Evolutionary conservation across 2,888 invertebrate genomes (phyloP), one percentile per base, ranked within the genome.

Genomic region (Callimorpha dominula): DNA sequence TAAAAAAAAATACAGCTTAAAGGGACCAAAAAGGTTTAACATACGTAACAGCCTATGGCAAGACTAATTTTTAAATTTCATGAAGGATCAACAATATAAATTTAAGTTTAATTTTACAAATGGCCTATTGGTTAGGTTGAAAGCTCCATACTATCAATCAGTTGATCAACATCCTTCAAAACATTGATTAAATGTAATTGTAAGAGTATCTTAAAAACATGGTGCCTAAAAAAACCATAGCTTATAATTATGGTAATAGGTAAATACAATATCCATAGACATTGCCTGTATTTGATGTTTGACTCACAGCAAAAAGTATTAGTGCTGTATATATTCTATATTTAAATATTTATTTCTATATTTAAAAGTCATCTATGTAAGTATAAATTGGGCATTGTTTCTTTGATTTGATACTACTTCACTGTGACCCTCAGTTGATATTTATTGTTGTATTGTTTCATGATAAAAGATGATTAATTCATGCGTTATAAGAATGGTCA

Each of bases 361-460:
- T 31, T 31, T 31, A 31, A 31, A 31, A 82, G 73, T 72, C 75
- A 76, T 72, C 80, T 66, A 65, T 68, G 64, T 68, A 73, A 31
- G 31, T 31, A 31, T 73, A 73, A 81, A 79, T 78, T 80, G 76
- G 80, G 78, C 78, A 79, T 80, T 81, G 78, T 78, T 74, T 77
- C 72, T 78, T 79, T 68, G 54, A 83, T 83, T 81, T 81, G 74
- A 78, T 75, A 73, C 65, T 8, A 76, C 67, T 81, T 76, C 50
- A 65, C 50, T 72, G 60, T 80, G 79, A 78, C 84, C 78, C 84
- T 80, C 75, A 74, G 69, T 71, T 70, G 57, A 43, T 64, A 65
- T 77, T 81, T 72, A 81, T 73, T 81, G 73, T 73, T 76, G 75
- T 65, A 79, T 77, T 83, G 78, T 83, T 67, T 71, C 69, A 75